These are phyloP conservation scores for Corythornis vintsioides DNA, from an alignment of 2,113 vertebrate species.

Conservation along the genomic window DNA sequence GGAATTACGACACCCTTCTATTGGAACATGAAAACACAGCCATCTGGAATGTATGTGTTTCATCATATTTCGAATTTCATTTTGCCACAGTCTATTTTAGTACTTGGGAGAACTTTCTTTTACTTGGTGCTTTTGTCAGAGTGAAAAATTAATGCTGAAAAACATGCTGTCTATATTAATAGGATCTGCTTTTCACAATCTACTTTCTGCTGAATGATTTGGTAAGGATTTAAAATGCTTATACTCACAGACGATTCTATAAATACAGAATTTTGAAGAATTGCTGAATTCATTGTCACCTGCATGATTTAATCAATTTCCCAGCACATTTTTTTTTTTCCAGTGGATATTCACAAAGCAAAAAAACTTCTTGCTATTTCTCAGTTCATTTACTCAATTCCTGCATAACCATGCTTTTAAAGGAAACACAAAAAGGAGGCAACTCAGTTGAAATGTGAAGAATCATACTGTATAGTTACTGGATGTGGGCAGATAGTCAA, in stretches of 20 bases:
- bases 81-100: slow-evolving; percentile 24
- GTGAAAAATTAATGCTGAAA: slow-evolving; percentile 11
- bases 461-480: neutral
- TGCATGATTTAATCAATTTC: neutral
- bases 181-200: neutral
- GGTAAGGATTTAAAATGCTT: neutral
- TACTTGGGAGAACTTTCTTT: slow-evolving; percentile 18
- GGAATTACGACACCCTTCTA: neutral
- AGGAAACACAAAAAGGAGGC: neutral
- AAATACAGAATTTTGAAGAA: neutral
- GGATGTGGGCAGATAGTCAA: neutral
- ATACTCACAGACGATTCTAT: neutral
- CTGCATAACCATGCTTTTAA: neutral
- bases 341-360: neutral
- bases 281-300: neutral
- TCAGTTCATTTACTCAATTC: neutral
- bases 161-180: neutral
- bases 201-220: neutral
- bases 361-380: neutral
- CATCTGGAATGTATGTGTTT: slow-evolving; percentile 1
- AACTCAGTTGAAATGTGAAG: neutral
- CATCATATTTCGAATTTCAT: slow-evolving; percentile 16
- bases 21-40: slow-evolving; percentile 13
- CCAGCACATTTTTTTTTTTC: neutral
- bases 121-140: slow-evolving; percentile 8